Evolutionary conservation across 1,140 invertebrate species (phyloP).

Genomic region (Ips typographus): DNA sequence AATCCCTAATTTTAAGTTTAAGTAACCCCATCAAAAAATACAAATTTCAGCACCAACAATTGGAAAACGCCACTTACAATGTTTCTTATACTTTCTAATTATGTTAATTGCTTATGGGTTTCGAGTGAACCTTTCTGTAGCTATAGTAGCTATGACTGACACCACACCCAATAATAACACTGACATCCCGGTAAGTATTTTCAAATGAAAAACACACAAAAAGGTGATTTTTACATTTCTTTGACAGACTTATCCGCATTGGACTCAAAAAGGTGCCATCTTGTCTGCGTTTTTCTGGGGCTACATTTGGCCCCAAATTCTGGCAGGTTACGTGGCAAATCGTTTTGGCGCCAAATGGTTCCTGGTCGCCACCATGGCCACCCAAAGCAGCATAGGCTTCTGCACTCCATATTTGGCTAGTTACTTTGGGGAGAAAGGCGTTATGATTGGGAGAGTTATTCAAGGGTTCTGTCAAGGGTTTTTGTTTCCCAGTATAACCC

Average conservation of each 20-base stretch:
- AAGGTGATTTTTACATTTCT: background rate
- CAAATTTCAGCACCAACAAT: slow-evolving; percentile 17
- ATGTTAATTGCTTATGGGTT: slow-evolving; percentile 57
- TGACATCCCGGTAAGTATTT: slow-evolving; percentile 44
- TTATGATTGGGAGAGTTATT: slow-evolving; percentile 64
- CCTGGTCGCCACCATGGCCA: slow-evolving; percentile 59
- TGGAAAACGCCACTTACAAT: slow-evolving; percentile 49
- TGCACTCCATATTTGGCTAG: slow-evolving; percentile 52
- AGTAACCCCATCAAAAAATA: no score
- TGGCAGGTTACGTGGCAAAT: slow-evolving; percentile 67
- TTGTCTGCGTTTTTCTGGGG: slow-evolving; percentile 70
- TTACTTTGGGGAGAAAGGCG: slow-evolving; percentile 58
- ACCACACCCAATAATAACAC: slow-evolving; percentile 39
- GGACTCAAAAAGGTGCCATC: slow-evolving; percentile 56
- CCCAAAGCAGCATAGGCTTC: slow-evolving; percentile 55
- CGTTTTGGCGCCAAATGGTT: slow-evolving; percentile 64
- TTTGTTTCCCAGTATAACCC: slow-evolving; percentile 76
- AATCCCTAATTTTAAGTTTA: no score
- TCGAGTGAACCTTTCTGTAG: slow-evolving; percentile 63
- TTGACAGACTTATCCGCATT: slow-evolving; percentile 46
- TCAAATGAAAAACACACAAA: background rate
- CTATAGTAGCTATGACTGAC: slow-evolving; percentile 71
- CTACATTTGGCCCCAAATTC: slow-evolving; percentile 59
- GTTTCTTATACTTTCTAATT: slow-evolving; percentile 54
- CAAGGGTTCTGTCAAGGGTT: slow-evolving; percentile 80